Base-by-base conservation (phyloP, 2,797 vertebrate species). In the Myotis findleyi region DNA sequence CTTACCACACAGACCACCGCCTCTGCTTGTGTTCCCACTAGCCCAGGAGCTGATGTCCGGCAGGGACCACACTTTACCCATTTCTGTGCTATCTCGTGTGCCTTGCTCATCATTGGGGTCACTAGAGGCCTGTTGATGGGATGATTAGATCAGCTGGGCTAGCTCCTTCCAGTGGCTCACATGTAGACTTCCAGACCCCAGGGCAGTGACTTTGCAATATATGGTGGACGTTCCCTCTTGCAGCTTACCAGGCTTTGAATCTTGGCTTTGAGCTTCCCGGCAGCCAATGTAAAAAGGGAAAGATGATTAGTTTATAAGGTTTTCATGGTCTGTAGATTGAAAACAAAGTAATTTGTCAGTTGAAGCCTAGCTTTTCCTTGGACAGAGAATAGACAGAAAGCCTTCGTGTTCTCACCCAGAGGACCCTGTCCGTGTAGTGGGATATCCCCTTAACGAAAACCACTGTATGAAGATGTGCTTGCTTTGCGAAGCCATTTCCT, bases 271-370 rank as follows among this genome's bases (percentile, higher is more conserved):
- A 93, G 80, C 30, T 91, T 38, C 89, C 87, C 47, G 41, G 66
- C 23, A 76, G 59, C 57, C 83, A 92, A 55, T 27, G 53, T 47
- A 30, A 95, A 85, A 79, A 92, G 38, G 55, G 79, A 91, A 96
- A 95, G 14, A 36, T 18, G 17, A 69, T 62, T 72, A 33, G 18
- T 71, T 77, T n/a, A 9, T 30, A 86, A 59, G 36, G 75, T 72
- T 76, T 85, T 87, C 41, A n/a, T 33, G 36, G 76, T 36, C 16
- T n/a, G 7, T 66, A 77, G 30, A 2, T 33, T 86, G 38, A 25
- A 83, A 87, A 55, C 30, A 71, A 76, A 83, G 44, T 68, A 59
- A 38, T 71, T 76, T 71, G 27, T 88, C 62, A 36, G 6, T 33
- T 21, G 69, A 89, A 84, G 27, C 17, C 49, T 69, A 18, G 23